Conservation (phyloP, 2,113 vertebrate species). For the Chionis minor region DNA sequence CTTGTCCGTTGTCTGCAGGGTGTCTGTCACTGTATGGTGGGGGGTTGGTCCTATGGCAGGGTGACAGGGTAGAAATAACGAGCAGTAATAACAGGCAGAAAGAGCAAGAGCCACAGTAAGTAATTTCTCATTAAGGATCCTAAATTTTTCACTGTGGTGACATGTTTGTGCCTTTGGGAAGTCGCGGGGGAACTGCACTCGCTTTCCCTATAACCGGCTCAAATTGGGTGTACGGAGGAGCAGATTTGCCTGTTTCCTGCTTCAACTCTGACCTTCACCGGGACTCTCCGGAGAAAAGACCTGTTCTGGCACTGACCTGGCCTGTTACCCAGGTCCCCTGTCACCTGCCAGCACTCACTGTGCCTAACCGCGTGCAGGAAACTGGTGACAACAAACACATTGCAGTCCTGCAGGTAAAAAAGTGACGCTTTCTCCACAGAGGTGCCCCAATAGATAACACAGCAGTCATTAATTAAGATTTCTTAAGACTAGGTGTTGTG, state of each 20-base stretch:
- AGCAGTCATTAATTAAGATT: neutral
- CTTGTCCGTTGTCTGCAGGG: neutral
- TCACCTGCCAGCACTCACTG: neutral
- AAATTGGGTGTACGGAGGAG: fast-evolving
- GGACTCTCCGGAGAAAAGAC: neutral
- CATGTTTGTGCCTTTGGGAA: neutral
- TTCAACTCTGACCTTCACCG: neutral
- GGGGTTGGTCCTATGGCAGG: neutral
- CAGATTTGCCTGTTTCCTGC: fast-evolving
- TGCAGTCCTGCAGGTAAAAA: neutral
- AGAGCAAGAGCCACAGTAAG: neutral
- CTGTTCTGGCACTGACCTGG: neutral
- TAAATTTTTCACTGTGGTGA: neutral
- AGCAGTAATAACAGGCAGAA: neutral
- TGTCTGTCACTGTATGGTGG: neutral
- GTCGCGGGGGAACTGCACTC: fast-evolving
- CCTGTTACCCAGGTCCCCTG: neutral
- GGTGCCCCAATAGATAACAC: neutral
- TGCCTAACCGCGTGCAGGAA: neutral
- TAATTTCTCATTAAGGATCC: neutral
- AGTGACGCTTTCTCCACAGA: neutral
- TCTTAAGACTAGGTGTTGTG: neutral
- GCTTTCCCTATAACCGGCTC: neutral
- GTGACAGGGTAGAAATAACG: neutral
- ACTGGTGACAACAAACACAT: neutral